These are phyloP conservation scores for Pogonocherus hispidulus DNA, from an alignment of 2,888 invertebrate genomes.

Conservation along the genomic window DNA sequence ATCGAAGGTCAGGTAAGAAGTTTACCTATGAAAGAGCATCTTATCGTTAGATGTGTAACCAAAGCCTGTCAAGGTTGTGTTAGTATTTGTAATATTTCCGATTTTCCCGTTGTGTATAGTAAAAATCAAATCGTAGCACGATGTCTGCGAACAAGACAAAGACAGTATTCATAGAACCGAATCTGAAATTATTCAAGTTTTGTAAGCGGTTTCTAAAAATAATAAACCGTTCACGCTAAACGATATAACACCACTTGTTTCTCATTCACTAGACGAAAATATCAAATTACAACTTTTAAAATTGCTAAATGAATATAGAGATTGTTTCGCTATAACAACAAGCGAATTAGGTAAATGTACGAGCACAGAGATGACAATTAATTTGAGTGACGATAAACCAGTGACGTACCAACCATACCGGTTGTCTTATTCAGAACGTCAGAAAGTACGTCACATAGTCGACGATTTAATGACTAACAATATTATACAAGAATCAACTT, in stretches of 20 bases:
- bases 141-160: no score
- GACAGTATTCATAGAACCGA: neutral
- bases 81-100: constrained; percentile 11
- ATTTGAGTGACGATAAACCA: no score
- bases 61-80: constrained; percentile 6
- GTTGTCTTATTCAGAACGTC: no score
- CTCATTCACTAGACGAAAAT: no score
- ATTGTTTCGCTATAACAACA: no score
- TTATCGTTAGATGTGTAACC: constrained; percentile 8
- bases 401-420: no score
- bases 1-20: no score
- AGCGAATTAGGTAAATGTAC: no score
- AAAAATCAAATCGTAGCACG: constrained; percentile 12
- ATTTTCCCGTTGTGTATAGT: constrained; percentile 9
- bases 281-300: no score
- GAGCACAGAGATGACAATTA: no score
- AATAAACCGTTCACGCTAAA: neutral
- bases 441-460: neutral
- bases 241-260: constrained; percentile 1
- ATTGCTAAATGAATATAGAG: no score
- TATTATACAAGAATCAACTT: constrained; percentile 1
- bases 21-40: no score
- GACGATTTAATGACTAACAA: neutral
- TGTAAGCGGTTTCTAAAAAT: constrained; percentile 2
- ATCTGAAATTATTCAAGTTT: constrained; percentile 10